Conservation (phyloP, 2,113 vertebrate species). For the Lonchura striata region DNA sequence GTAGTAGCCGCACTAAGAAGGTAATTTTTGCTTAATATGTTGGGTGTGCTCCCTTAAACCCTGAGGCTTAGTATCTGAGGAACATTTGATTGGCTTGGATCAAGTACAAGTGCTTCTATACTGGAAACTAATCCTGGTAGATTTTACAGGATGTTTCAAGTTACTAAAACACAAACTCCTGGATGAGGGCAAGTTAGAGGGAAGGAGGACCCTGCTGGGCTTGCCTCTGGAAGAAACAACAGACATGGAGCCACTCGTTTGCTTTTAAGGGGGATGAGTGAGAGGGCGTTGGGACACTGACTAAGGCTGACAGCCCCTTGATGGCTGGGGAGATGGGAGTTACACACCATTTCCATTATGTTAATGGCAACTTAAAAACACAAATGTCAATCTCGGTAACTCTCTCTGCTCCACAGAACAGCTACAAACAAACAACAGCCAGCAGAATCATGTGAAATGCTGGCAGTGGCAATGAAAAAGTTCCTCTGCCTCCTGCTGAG, state of each 20-base stretch:
- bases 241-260: not conserved
- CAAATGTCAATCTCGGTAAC: not conserved
- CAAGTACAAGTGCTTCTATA: constrained; percentile 37
- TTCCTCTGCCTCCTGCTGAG: not conserved
- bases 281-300: constrained; percentile 31
- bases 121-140: constrained; percentile 47
- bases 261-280: constrained; percentile 23
- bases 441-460: not conserved
- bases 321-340: not conserved
- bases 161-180: constrained; percentile 23
- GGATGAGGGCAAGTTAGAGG: not conserved
- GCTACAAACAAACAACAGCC: not conserved
- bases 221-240: constrained; percentile 12
- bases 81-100: constrained; percentile 51
- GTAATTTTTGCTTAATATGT: constrained; percentile 29
- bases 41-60: constrained; percentile 48
- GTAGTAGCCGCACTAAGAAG: not conserved
- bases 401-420: not conserved
- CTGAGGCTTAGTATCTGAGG: constrained; percentile 9
- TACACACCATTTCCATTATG: constrained; percentile 13
- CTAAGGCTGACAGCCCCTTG: constrained; percentile 22
- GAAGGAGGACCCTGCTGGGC: constrained; percentile 17
- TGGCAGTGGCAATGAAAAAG: not conserved
- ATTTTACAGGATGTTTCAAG: constrained; percentile 46
- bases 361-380: not conserved